Evolutionary conservation across 2,797 vertebrate species (phyloP).

Genomic region (Nyctibius grandis): DNA sequence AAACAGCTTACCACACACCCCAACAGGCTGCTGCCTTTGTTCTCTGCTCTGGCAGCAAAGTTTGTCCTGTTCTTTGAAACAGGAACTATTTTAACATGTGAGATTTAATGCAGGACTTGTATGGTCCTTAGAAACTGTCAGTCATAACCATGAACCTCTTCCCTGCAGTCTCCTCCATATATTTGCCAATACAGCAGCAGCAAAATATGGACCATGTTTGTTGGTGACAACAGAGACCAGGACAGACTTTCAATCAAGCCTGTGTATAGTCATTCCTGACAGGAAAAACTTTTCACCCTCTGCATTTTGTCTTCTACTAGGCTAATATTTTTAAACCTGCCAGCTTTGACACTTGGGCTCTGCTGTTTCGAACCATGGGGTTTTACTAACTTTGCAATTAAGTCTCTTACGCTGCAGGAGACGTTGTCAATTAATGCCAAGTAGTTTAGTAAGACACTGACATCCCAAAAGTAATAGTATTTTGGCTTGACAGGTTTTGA

Average conservation of each 20-base stretch:
- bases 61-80: neutral
- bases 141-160: neutral
- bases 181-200: neutral
- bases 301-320: slow-evolving; percentile 14
- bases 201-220: neutral
- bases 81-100: neutral
- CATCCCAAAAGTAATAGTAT: slow-evolving; percentile 56
- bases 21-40: neutral
- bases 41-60: neutral
- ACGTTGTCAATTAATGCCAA: slow-evolving; percentile 63
- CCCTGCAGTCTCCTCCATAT: neutral
- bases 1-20: neutral
- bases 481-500: slow-evolving; percentile 69
- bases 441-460: slow-evolving; percentile 57
- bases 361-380: slow-evolving; percentile 3
- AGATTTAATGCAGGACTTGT: neutral
- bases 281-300: neutral
- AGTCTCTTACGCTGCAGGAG: slow-evolving; percentile 10
- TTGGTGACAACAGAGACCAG: neutral
- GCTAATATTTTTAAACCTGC: slow-evolving; percentile 43
- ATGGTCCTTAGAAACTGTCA: neutral
- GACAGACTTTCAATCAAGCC: neutral
- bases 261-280: neutral
- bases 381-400: slow-evolving; percentile 62
- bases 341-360: slow-evolving; percentile 47